These are phyloP conservation scores for Lasioglossum morio DNA, from an alignment of 2,888 invertebrate genomes.

Conservation along the genomic window DNA sequence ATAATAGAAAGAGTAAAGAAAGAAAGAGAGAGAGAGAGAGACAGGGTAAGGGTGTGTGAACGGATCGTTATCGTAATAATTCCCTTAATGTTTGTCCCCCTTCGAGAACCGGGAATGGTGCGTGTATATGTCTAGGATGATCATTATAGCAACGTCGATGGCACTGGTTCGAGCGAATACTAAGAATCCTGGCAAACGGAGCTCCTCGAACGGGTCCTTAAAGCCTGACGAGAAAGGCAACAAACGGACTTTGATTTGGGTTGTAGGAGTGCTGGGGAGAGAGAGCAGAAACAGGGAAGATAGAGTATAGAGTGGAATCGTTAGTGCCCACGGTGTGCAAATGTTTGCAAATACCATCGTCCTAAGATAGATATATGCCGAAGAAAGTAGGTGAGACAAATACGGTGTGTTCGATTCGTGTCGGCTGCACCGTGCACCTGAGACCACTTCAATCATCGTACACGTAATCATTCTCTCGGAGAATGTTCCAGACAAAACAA, in stretches of 20 bases:
- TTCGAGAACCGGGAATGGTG: neutral
- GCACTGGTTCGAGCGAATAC: conserved; percentile 54
- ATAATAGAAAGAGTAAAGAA: neutral
- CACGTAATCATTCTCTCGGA: neutral
- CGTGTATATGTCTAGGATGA: conserved; percentile 12
- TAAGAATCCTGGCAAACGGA: conserved; percentile 55
- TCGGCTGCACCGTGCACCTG: neutral
- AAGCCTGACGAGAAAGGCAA: conserved; percentile 22
- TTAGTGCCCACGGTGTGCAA: conserved; percentile 62
- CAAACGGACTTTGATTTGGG: neutral
- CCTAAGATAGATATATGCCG: conserved; percentile 56
- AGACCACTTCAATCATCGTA: neutral
- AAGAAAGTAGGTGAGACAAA: conserved; percentile 54
- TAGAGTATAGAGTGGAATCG: conserved; percentile 26
- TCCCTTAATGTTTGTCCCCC: conserved; percentile 4
- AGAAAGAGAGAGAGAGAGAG: neutral
- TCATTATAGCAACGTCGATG: conserved; percentile 44
- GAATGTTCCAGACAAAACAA: neutral
- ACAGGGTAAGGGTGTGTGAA: neutral
- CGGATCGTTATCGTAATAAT: neutral
- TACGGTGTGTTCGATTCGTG: conserved; percentile 22
- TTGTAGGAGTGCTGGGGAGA: neutral
- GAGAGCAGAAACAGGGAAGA: neutral
- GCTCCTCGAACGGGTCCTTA: conserved; percentile 41
- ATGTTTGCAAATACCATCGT: conserved; percentile 58